Percentiles rank a stretch among this genome's conserved stretches.
These are phyloP conservation scores for Pionites leucogaster DNA, from an alignment of 2,113 vertebrate genomes.

Conservation along the genomic window DNA sequence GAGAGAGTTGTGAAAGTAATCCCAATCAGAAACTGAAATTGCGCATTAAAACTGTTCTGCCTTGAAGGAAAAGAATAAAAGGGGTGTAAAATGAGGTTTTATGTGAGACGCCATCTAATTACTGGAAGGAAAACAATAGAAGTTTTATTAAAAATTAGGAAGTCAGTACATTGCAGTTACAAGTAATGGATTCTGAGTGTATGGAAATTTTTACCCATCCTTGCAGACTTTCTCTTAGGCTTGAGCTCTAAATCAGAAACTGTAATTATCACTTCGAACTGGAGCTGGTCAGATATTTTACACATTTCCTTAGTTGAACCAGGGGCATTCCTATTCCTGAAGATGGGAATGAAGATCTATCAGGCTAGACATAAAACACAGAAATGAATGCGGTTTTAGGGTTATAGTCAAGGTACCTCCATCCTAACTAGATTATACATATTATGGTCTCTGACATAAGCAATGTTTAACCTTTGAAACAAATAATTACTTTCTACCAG, in stretches of 20 bases:
- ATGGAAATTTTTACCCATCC: neutral
- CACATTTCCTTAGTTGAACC: neutral
- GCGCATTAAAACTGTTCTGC: neutral
- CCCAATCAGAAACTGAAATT: neutral
- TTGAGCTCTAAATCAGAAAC: neutral
- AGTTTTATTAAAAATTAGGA: neutral
- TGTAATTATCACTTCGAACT: neutral
- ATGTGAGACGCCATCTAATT: neutral
- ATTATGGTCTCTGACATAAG: neutral
- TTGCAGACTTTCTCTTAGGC: neutral
- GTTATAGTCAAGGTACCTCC: neutral
- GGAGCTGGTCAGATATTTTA: neutral
- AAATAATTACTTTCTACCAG: neutral
- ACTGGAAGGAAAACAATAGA: neutral
- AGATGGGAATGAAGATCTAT: neutral
- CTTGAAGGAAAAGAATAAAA: neutral
- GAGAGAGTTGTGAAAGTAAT: neutral
- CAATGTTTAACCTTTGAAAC: neutral
- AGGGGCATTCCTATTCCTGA: neutral
- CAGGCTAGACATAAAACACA: neutral
- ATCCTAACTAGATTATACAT: neutral
- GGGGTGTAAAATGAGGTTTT: neutral
- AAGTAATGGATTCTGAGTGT: neutral
- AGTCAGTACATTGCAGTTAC: neutral
- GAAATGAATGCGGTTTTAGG: neutral